Evolutionary conservation across 2,113 vertebrate species (phyloP), one percentile per base, ranked within the genome.

Genomic region (Xyrauchen texanus): DNA sequence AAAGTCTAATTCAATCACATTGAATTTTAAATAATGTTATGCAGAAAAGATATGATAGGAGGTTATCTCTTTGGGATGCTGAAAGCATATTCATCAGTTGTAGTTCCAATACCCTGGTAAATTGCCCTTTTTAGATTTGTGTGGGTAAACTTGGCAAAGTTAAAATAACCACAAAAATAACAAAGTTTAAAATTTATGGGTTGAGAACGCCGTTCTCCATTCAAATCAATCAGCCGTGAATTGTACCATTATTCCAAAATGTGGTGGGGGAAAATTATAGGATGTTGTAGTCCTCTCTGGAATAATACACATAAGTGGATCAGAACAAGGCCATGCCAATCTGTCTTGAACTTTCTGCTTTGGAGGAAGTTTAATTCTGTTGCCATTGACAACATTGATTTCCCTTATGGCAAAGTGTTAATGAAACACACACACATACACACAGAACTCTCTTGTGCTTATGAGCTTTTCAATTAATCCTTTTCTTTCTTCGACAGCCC

Each of bases 1-100:
- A 87, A 89, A 87, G 82, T 88, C 88, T 91, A 91, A 91, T 91
- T 89, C 88, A 88, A 91, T 92, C 91, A 90, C 89, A 88, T 92
- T 92, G 89, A 86, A 87, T 91, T 91, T 92, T 92, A 91, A 92
- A 92, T 90, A 91, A 89, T 88, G 83, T 88, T 93, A 91, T 92
- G 90, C 90, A 92, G 90, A 93, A 90, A 83, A 89, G 91, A 91
- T 91, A 92, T 90, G 90, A 91, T 87, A 88, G 87, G 87, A 90
- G 90, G 92, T 92, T 91, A 93, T 92, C 90, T 93, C 89, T 88
- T 90, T 89, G 90, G 91, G 90, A 90, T 90, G 81, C 89, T 88
- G 88, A 89, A 90, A 88, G 83, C 87, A 86, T 91, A 88, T 88
- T 60, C 86, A 87, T 89, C 91, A 89, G 88, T 92, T 92, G 88